phyloP scores from a whole-genome alignment of 2,888 invertebrate species.

The Crocallis elinguaria region DNA sequence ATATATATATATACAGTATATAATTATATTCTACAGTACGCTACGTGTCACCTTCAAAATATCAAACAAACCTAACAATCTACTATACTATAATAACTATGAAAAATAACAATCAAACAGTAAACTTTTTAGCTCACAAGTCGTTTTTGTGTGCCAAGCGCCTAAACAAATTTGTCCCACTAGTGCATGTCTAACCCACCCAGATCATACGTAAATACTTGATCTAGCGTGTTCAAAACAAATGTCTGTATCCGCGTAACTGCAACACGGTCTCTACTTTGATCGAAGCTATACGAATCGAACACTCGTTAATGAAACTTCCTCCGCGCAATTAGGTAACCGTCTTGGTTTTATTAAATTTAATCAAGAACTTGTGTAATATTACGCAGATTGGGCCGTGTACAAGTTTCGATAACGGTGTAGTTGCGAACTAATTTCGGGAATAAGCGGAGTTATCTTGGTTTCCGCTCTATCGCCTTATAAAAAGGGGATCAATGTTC shows the following conservation, averaged over 20 bases:
- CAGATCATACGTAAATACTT: not conserved
- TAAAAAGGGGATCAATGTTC: slow-evolving; percentile 74
- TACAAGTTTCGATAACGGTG: slow-evolving; percentile 82
- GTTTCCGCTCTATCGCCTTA: slow-evolving; percentile 72
- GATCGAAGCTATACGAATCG: slow-evolving; percentile 72
- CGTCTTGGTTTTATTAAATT: slow-evolving; percentile 85
- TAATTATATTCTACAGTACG: too few species aligned
- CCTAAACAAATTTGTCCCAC: not conserved
- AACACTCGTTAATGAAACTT: slow-evolving; percentile 82
- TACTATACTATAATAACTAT: too few species aligned
- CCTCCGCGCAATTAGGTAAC: slow-evolving; percentile 78
- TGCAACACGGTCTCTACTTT: slow-evolving; percentile 19
- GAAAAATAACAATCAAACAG: too few species aligned
- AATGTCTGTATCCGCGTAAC: not conserved
- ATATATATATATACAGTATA: too few species aligned
- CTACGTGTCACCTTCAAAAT: too few species aligned
- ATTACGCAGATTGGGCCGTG: slow-evolving; percentile 83
- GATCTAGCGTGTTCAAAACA: not conserved
- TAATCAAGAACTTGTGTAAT: slow-evolving; percentile 84
- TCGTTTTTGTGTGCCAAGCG: too few species aligned
- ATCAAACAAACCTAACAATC: too few species aligned
- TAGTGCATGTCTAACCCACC: not conserved
- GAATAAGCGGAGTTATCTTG: slow-evolving; percentile 77
- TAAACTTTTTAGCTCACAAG: too few species aligned
- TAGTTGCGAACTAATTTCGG: slow-evolving; percentile 82